Conservation (phyloP, 2,888 invertebrate genomes). For the Petrolisthes manimaculis region DNA sequence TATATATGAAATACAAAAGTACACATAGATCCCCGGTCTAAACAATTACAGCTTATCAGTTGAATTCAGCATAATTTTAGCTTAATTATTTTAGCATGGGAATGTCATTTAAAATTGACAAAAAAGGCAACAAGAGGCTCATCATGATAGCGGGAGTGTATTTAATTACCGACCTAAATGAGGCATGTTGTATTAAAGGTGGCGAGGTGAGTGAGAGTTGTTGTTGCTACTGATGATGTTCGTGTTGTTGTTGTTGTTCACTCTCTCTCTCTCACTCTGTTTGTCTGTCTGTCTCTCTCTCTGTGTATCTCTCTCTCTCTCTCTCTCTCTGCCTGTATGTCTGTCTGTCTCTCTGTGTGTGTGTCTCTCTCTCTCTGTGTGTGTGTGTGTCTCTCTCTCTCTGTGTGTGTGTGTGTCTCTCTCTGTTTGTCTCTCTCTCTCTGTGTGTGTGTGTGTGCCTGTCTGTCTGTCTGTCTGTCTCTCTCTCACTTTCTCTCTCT, state of each 20-base stretch:
- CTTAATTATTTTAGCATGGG: too few species aligned
- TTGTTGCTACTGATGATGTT: too few species aligned
- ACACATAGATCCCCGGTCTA: too few species aligned
- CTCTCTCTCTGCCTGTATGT: slow-evolving; percentile 17
- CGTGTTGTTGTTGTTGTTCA: not conserved
- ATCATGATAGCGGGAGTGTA: too few species aligned
- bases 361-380: not conserved
- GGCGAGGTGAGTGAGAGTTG: not conserved
- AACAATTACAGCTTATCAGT: too few species aligned
- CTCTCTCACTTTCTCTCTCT: not conserved
- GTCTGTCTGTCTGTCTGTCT: not conserved
- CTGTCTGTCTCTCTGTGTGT: not conserved
- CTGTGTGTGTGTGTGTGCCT: not conserved
- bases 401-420: not conserved
- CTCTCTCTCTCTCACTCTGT: not conserved
- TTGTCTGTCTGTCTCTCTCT: slow-evolving; percentile 37
- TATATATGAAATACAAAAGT: too few species aligned
- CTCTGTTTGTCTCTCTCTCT: not conserved
- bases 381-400: not conserved
- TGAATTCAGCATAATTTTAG: too few species aligned
- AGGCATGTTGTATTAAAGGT: too few species aligned
- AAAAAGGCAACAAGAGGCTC: too few species aligned
- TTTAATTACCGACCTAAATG: too few species aligned
- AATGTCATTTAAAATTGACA: too few species aligned
- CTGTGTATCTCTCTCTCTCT: slow-evolving; percentile 24